Percentiles rank a stretch among this genome's conserved stretches.
Conservation (phyloP, 2,888 invertebrate genomes). For the Caenorhabditis auriculariae region DNA sequence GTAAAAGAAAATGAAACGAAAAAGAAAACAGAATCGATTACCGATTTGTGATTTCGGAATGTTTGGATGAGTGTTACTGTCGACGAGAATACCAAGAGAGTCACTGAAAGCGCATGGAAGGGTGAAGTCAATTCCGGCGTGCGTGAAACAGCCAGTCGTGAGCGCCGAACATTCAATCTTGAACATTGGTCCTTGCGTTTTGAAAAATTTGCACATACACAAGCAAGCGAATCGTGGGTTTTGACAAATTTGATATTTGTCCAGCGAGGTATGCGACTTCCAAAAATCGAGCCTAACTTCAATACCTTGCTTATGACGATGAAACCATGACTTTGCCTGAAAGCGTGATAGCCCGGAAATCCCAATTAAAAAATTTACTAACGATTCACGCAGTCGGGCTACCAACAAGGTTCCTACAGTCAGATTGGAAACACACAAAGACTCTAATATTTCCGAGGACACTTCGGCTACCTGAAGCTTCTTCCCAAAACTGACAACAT, state of each 20-base stretch:
- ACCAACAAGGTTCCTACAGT: too few species aligned
- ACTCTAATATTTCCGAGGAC: neutral
- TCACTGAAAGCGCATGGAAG: conserved; percentile 17
- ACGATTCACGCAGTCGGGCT: too few species aligned
- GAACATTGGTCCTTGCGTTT: conserved; percentile 1
- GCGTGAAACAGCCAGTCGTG: conserved; percentile 21
- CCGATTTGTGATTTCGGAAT: conserved; percentile 18
- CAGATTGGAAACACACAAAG: too few species aligned
- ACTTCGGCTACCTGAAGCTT: neutral
- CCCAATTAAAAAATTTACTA: too few species aligned
- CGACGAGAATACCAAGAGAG: conserved; percentile 11
- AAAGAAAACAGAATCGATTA: too few species aligned
- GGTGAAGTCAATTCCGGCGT: conserved; percentile 8
- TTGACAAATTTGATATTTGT: conserved; percentile 1
- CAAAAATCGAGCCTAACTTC: neutral
- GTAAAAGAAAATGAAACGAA: too few species aligned
- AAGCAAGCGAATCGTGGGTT: conserved; percentile 7
- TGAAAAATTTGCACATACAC: too few species aligned
- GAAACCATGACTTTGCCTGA: too few species aligned
- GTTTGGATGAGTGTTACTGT: neutral
- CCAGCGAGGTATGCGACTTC: neutral
- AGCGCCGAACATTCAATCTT: conserved; percentile 18
- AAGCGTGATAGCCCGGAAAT: too few species aligned
- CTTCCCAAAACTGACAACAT: neutral
- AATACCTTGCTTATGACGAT: neutral